Base-by-base conservation (phyloP, 92 coral and sea anemone genomes). In the Parazoanthus atlanticus region DNA sequence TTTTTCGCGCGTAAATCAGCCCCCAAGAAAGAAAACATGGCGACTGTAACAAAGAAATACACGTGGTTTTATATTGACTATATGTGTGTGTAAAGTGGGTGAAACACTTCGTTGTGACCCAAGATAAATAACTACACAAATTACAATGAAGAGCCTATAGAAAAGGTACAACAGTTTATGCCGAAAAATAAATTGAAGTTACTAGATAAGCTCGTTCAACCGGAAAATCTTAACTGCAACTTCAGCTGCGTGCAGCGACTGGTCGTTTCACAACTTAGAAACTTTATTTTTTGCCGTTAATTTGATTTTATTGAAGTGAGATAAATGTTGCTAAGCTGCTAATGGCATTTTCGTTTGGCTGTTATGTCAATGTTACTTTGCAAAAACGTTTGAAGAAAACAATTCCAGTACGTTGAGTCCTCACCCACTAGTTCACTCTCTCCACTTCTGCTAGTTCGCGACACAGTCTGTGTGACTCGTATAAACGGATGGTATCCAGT, bases 1-100 rank as follows among this genome's bases (percentile, higher is more conserved):
- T 40, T 70, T 80, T 84, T 84, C 78, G 78, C 87, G 87, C 87
- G 87, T 84, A 84, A 84, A 84, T 84, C 87, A 21, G 25, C 36
- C 78, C 46, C 32, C 61, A 34, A 41, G 66, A 28, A 70, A 41
- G 78, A 70, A 70, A 83, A 84, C 87, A 84, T 41, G 78, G 87
- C 65, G 64, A 84, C 61, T 70, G 33, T 8, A 30, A 70, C 87
- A 84, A 84, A 84, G 76, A 84, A 29, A 46, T 41, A 78, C 87
- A 84, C 87, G 87, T 84, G 87, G 78, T 70, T 64, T 46, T 70
- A 32, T 70, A 70, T 70, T 84, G 87, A 6, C 8, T 46, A 46
- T 71, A 12, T 84, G 43, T 84, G 86, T 67, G 36, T 54, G 5
- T 29, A 84, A 70, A 67, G 66, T 70, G 58, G 21, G 28, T 70